Conservation (phyloP, 1,140 invertebrate species). For the Scaptomyza montana region DNA sequence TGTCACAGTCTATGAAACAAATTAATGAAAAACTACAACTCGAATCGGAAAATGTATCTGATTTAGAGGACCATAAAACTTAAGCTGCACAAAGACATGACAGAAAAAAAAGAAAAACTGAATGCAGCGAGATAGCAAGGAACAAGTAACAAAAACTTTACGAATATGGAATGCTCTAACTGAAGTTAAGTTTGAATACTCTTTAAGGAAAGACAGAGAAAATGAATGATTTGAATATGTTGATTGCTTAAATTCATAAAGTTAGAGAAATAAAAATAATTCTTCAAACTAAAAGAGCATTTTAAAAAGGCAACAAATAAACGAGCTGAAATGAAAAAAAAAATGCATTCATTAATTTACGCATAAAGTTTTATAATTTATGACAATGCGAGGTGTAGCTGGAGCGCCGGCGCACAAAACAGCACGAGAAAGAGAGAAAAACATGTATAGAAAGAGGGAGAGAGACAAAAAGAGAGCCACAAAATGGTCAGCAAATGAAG, state of each 20-base stretch:
- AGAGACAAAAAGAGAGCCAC: constrained; percentile 11
- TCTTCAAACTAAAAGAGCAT: constrained; percentile 6
- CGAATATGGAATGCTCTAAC: constrained; percentile 23
- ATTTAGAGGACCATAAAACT: constrained; percentile 62
- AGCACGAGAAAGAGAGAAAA: constrained; percentile 2
- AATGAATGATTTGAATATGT: no score
- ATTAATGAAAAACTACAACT: constrained; percentile 17
- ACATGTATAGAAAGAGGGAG: background rate
- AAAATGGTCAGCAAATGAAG: constrained; percentile 62
- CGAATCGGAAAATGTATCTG: constrained; percentile 33
- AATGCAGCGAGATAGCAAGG: no score
- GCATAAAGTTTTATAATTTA: constrained; percentile 84
- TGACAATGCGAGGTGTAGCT: constrained; percentile 81
- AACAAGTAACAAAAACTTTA: constrained; percentile 26
- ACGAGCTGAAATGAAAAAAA: constrained; percentile 23
- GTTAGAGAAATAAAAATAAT: no score
- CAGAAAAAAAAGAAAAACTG: constrained; percentile 45
- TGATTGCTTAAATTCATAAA: no score
- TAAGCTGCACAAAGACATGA: constrained; percentile 62
- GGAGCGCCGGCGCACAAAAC: constrained; percentile 68
- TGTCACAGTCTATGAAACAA: constrained; percentile 39
- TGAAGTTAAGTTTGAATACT: no score
- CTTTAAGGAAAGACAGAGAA: no score
- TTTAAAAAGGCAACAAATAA: constrained; percentile 40
- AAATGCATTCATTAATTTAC: constrained; percentile 81